Percentiles rank a stretch among this genome's conserved stretches.
Evolutionary conservation across 2,113 vertebrate species (phyloP).

Genomic region (Chiloscyllium plagiosum): DNA sequence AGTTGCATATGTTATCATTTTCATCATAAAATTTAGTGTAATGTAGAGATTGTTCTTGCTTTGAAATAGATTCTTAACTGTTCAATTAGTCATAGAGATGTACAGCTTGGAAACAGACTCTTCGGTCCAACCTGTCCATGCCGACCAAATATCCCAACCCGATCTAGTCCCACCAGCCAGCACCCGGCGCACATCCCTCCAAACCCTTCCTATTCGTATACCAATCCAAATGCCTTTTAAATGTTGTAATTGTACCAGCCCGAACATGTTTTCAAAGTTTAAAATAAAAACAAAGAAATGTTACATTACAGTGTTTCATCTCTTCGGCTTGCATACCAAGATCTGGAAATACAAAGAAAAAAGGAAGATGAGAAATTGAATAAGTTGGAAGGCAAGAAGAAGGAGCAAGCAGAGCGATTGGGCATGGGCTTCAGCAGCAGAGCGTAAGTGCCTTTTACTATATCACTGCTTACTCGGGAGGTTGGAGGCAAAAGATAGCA

Average conservation of each 20-base stretch:
- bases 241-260: too few species aligned
- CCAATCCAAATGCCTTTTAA: too few species aligned
- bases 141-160: too few species aligned
- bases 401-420: slow-evolving; percentile 75
- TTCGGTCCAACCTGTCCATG: too few species aligned
- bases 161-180: too few species aligned
- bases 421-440: slow-evolving; percentile 80
- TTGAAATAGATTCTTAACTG: neutral
- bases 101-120: too few species aligned
- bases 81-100: neutral
- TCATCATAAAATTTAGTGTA: neutral
- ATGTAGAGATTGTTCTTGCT: neutral
- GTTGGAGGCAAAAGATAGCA: neutral
- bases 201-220: too few species aligned
- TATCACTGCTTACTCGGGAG: neutral
- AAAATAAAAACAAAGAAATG: neutral
- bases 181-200: too few species aligned
- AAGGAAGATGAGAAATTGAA: slow-evolving; percentile 62
- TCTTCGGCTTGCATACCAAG: slow-evolving; percentile 73
- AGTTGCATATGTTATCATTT: neutral
- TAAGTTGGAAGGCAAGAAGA: slow-evolving; percentile 66
- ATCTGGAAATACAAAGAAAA: slow-evolving; percentile 75
- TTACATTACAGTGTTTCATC: slow-evolving; percentile 62
- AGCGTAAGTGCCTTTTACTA: slow-evolving; percentile 47
- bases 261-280: neutral